These are phyloP conservation scores for Phalacrocorax aristotelis DNA, from an alignment of 2,113 vertebrate genomes.

Conservation along the genomic window DNA sequence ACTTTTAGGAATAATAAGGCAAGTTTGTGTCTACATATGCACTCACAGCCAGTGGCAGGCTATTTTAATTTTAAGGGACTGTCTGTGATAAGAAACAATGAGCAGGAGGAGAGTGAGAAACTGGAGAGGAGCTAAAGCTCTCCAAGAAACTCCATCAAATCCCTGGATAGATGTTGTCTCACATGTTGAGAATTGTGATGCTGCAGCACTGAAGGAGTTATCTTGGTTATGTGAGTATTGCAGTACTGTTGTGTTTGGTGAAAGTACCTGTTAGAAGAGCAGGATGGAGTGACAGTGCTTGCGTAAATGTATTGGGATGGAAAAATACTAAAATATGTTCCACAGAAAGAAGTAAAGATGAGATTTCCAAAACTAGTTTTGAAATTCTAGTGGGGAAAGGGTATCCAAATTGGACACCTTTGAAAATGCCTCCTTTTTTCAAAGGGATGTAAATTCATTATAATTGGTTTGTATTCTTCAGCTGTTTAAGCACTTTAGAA, in stretches of 20 bases:
- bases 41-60: not conserved
- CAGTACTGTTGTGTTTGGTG: not conserved
- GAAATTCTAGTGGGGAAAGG: not conserved
- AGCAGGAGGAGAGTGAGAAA: slow-evolving; percentile 37
- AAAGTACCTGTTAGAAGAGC: not conserved
- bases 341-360: not conserved
- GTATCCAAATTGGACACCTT: not conserved
- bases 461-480: slow-evolving; percentile 14
- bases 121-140: not conserved
- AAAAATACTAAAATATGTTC: not conserved
- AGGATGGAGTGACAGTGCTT: not conserved
- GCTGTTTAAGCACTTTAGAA: slow-evolving; percentile 8
- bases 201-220: not conserved
- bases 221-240: not conserved
- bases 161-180: not conserved
- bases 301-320: not conserved
- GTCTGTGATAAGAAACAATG: not conserved
- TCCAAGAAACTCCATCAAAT: slow-evolving; percentile 41
- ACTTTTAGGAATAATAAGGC: not conserved
- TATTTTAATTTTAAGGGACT: slow-evolving; percentile 12
- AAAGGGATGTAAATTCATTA: not conserved
- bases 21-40: not conserved
- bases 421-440: not conserved
- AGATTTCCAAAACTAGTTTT: not conserved
- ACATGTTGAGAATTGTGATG: slow-evolving; percentile 38